A percentile compares a stretch with the other conserved stretches of the same genome.
Evolutionary conservation across 2,113 vertebrate species (phyloP).

Genomic region (Mola mola): DNA sequence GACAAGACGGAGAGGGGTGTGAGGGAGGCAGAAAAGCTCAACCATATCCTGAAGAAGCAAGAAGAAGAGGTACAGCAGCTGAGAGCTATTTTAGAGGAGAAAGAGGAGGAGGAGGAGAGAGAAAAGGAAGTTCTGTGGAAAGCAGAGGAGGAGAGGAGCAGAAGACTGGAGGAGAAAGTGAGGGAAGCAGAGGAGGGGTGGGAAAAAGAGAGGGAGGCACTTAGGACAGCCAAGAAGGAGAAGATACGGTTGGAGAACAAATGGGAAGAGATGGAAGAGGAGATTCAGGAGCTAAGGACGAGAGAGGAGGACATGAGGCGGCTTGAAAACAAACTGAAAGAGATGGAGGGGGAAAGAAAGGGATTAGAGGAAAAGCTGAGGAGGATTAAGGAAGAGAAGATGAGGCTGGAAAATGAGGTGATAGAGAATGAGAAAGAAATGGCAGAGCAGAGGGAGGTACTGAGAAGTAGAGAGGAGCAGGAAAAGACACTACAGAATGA

Average conservation of each 20-base stretch:
- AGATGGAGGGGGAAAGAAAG: constrained; percentile 23
- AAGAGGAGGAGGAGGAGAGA: constrained; percentile 28
- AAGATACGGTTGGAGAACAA: constrained; percentile 28
- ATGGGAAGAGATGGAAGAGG: constrained; percentile 14
- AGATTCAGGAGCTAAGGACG: constrained; percentile 16
- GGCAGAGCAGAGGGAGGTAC: too few species aligned
- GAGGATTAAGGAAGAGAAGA: constrained; percentile 11
- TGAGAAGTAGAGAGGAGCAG: constrained; percentile 14
- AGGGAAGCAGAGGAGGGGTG: constrained; percentile 11
- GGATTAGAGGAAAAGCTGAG: constrained; percentile 51
- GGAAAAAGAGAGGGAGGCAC: constrained; percentile 60
- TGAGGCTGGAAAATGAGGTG: constrained; percentile 26
- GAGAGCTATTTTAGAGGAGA: constrained; percentile 43
- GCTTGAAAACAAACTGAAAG: constrained; percentile 12
- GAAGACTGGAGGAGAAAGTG: constrained; percentile 12
- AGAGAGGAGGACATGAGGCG: constrained; percentile 35
- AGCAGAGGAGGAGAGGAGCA: constrained; percentile 33
- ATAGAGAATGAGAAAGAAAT: too few species aligned
- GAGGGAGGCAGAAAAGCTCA: constrained; percentile 32
- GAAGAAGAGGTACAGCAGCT: constrained; percentile 43
- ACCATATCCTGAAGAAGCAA: constrained; percentile 28
- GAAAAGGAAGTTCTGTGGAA: constrained; percentile 44
- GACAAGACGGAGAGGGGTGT: constrained; percentile 16
- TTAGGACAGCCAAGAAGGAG: constrained; percentile 51
- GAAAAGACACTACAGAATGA: constrained; percentile 20